Percentiles rank a stretch among this genome's conserved stretches.
Conservation (phyloP, 2,888 invertebrate genomes). For the Sarcophaga carnaria region DNA sequence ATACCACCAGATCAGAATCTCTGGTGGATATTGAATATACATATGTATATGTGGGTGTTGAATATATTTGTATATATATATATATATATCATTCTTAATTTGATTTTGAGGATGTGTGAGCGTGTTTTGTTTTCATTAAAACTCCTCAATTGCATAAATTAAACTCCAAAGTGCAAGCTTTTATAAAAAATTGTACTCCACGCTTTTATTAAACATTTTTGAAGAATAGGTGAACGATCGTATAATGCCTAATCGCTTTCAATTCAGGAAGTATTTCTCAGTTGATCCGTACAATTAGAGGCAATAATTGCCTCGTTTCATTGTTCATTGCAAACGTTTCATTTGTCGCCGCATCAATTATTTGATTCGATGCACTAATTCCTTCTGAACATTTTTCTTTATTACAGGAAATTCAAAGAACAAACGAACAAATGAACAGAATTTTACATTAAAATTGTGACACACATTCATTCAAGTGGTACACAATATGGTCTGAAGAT, state of each 20-base stretch:
- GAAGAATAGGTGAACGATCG: background rate
- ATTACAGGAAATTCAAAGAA: constrained; percentile 36
- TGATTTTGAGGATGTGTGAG: too few species aligned
- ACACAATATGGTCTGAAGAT: constrained; percentile 31
- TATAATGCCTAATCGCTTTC: background rate
- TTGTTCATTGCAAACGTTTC: background rate
- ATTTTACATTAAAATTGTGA: constrained; percentile 53
- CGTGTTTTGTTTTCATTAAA: too few species aligned
- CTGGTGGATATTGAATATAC: too few species aligned
- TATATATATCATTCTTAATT: too few species aligned
- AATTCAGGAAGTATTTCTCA: background rate
- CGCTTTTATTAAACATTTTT: background rate
- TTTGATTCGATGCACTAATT: background rate
- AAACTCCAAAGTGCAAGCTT: too few species aligned
- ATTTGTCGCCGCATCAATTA: background rate
- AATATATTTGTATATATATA: too few species aligned
- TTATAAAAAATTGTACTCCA: too few species aligned
- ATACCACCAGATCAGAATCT: too few species aligned
- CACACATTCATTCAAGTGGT: constrained; percentile 46
- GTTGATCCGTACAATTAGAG: background rate
- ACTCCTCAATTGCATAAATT: too few species aligned
- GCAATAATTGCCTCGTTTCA: background rate
- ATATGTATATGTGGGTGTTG: too few species aligned
- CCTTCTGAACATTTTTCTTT: background rate
- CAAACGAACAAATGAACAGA: background rate